Evolutionary conservation across 2,888 invertebrate genomes (phyloP), one percentile per base, ranked within the genome.

Genomic region (Tribolium freemani): DNA sequence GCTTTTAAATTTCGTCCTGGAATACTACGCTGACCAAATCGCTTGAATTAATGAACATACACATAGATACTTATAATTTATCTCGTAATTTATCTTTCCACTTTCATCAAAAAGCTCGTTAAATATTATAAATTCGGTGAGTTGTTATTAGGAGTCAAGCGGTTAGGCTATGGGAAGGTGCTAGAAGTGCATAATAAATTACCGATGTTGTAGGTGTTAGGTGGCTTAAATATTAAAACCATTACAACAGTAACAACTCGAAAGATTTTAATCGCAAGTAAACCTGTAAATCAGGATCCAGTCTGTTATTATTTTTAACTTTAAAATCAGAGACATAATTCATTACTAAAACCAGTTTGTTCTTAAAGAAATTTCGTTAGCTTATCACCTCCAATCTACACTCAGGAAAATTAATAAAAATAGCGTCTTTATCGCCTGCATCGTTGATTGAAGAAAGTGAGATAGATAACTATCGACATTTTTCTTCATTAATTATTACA

Each of bases 291-390:
- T 61, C 61, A 58, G 6, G 13, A 8, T 13, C 11, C 20, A 61
- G 31, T 50, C 30, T 50, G 50, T 61, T 30, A 60, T 48, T 60
- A 60, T 60, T 60, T 60, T 60, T 10, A 46, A 21, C 26, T 60
- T 60, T 20, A 44, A 38, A 60, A 57, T 45, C 46, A 60, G 45
- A 21, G 10, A 60, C 60, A 31, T 26, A 60, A 60, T 26, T 60
- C 46, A 60, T 46, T 48, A 48, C 45, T 16, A 60, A 60, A 60
- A 60, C 60, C 44, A 60, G 60, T 60, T 60, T 60, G 45, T 58
- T 5, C 3, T 16, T 26, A 16, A 53, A 38, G 38, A 38, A 38
- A 38, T 38, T 38, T 38, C 38, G 38, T 38, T 38, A 38, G 38
- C 38, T 38, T 38, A 38, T 38, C 38, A 38, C n/a, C 38, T n/a